Conservation (phyloP, 2,888 invertebrate species). For the Drosophila sordidapex region DNA sequence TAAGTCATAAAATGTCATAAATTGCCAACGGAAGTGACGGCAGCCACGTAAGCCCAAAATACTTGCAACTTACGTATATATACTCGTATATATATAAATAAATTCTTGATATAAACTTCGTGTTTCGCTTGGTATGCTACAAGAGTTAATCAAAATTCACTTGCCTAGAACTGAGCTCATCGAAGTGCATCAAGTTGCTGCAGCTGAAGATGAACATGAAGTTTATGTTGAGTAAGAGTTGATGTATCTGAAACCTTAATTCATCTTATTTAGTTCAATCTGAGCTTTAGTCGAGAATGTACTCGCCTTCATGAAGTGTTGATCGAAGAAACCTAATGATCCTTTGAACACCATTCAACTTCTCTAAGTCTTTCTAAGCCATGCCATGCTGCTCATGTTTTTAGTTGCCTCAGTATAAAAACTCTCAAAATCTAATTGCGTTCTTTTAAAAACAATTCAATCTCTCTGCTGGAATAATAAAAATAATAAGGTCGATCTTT, state of each 20-base stretch:
- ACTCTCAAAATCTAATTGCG: neutral
- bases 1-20: conserved; percentile 58
- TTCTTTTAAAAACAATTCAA: neutral
- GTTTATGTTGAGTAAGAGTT: neutral
- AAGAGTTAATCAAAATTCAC: neutral
- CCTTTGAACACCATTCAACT: neutral
- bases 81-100: neutral
- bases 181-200: neutral
- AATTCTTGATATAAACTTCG: conserved; percentile 8
- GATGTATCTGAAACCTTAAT: neutral
- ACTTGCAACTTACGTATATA: neutral
- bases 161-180: conserved; percentile 6
- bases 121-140: neutral
- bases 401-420: neutral
- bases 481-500: neutral
- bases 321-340: neutral
- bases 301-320: neutral
- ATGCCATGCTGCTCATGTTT: neutral
- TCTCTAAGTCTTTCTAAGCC: neutral
- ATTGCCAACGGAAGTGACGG: conserved; percentile 27
- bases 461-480: neutral
- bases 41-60: neutral
- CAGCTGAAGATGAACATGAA: neutral
- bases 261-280: neutral
- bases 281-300: neutral